A percentile compares a stretch with the other conserved stretches of the same genome.
Conservation (phyloP, 2,113 vertebrate genomes). For the Todiramphus saurophagus region DNA sequence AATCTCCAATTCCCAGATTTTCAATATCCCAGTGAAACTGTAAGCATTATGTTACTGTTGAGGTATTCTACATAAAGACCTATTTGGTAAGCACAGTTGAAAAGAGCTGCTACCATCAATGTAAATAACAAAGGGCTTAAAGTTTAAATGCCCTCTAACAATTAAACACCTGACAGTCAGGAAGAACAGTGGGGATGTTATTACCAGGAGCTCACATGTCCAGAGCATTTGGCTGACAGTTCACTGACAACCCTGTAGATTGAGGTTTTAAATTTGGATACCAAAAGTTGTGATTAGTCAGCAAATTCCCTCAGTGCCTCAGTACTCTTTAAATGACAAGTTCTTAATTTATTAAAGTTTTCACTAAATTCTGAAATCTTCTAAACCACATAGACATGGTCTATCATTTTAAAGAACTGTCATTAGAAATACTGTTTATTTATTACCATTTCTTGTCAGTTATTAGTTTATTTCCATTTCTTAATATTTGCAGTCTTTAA, state of each 20-base stretch:
- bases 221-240: background rate
- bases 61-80: background rate
- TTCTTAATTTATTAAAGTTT: background rate
- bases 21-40: background rate
- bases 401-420: background rate
- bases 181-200: background rate
- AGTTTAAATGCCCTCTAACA: background rate
- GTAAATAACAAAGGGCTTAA: background rate
- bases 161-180: background rate
- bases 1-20: background rate
- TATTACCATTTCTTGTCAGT: rapidly evolving
- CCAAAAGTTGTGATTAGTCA: background rate
- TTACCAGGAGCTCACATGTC: background rate
- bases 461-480: background rate
- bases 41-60: background rate
- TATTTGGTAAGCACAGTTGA: background rate
- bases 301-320: background rate
- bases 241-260: background rate
- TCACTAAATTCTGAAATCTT: background rate
- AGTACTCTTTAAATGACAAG: background rate
- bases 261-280: background rate
- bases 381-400: background rate
- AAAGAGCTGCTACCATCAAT: background rate
- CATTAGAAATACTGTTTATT: background rate
- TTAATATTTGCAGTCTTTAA: background rate